A percentile compares a stretch with the other conserved stretches of the same genome.
These are phyloP conservation scores for Latheticus oryzae DNA, from an alignment of 2,888 invertebrate genomes.

Conservation along the genomic window DNA sequence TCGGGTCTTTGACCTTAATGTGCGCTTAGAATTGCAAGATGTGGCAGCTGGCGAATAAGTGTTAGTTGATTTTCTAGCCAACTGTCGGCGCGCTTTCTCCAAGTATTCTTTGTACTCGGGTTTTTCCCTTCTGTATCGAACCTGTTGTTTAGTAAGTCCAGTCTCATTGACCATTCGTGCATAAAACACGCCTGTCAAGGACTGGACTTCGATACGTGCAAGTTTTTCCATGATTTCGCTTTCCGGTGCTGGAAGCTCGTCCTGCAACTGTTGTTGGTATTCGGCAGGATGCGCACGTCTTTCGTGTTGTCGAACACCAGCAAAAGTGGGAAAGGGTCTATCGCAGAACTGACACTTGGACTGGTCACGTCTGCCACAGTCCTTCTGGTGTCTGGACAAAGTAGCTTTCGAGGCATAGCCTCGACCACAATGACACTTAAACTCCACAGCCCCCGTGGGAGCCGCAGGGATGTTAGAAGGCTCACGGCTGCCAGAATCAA, in stretches of 20 bases:
- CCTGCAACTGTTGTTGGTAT: constrained; percentile 11
- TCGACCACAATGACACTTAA: constrained; percentile 11
- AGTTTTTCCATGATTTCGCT: constrained; percentile 9
- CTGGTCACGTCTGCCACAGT: constrained; percentile 4
- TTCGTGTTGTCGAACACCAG: constrained; percentile 23
- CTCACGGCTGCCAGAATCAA: constrained; percentile 3
- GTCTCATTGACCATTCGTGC: constrained; percentile 24
- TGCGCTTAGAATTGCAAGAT: too few relatives aligned
- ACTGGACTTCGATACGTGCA: constrained; percentile 19
- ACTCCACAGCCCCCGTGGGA: neutral
- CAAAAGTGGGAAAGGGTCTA: neutral
- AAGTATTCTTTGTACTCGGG: constrained; percentile 24
- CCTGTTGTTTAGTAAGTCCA: constrained; percentile 34
- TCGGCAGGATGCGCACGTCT: constrained; percentile 2
- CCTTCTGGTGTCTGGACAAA: constrained; percentile 11
- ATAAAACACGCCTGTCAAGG: constrained; percentile 1
- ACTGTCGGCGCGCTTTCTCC: constrained; percentile 1
- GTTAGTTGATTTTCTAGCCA: neutral
- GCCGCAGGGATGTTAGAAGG: neutral
- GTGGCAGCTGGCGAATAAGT: neutral
- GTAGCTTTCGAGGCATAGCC: constrained; percentile 5
- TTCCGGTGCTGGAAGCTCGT: constrained; percentile 13
- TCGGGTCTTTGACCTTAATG: too few relatives aligned
- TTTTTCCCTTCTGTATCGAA: constrained; percentile 23
- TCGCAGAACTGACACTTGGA: constrained; percentile 18